Base-by-base conservation (phyloP, 30 jellyfish, hydroid and myxozoan species). In the Hydractinia echinata region DNA sequence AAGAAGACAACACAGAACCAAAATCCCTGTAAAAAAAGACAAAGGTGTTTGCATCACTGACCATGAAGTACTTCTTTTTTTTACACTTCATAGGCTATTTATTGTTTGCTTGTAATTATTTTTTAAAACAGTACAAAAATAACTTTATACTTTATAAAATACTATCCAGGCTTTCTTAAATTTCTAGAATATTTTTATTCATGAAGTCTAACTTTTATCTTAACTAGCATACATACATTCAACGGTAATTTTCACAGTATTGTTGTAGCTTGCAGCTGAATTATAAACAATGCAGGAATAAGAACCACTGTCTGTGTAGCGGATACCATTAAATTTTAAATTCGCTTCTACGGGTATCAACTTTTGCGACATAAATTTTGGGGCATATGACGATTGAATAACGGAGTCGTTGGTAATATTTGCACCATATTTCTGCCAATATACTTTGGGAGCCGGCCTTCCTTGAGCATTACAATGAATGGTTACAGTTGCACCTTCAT, bases 211-310 rank as follows among this genome's bases (percentile, higher is more conserved):
- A 60, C 0, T 60, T 15, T 60, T 13, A 60, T 15, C 70, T 60
- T 0, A 13, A 13, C 1, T 60, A 16, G 70, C 2, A 68, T 14
- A 61, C 87, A 30, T 80, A 80, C 87, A 80, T 5, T 66, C 15
- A 4, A 80, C 87, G 19, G 70, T 11, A 6, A 80, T 10, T 80
- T 66, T 62, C 16, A 69, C 73, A 5, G 84, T 66, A 8, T 20
- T 53, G 53, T 62, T 80, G 19, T 62, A 20, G 51, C n/a, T 52
- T 16, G 95, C 96, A 61, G 85, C 96, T 30, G 79, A 76, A 55
- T 89, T 89, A 51, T 77, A 72, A 0, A 84, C 94, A 84, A 84
- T 66, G 62, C 96, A 89, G 4, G 88, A 78, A 85, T 79, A 89
- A 56, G 81, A 85, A 5, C 91, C 96, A 72, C 66, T 82, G 76